Evolutionary conservation across 2,888 invertebrate genomes (phyloP), one percentile per base, ranked within the genome.

Genomic region (Hemistola chrysoprasaria): DNA sequence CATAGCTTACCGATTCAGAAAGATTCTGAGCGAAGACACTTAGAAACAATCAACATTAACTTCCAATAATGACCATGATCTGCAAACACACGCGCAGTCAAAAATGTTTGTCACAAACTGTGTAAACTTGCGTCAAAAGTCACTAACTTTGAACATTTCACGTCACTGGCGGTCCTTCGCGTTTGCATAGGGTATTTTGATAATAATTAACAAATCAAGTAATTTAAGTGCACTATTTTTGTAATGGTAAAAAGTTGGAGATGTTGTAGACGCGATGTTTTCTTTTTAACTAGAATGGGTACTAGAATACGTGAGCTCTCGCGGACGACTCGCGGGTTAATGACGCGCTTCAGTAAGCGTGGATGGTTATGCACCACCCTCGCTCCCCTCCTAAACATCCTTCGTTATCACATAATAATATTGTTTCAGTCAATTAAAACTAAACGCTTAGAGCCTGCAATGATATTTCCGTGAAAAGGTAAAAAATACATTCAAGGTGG

Each of bases 91-190:
- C 9, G 26, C 29, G 36, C 45, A 40, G 38, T 47, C 41, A 40
- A 33, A 28, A 50, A 41, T 59, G 42, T 57, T 44, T 47, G 62
- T 74, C 76, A 78, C 75, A 70, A 72, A 67, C 52, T 49, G 32
- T 53, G 43, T 45, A 67, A 65, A 68, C 70, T 64, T 51, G 58
- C 66, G 66, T 81, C 76, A 82, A 77, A 77, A 67, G 75, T 65
- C 82, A 84, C 83, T 74, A 64, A 65, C 54, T 50, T 54, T 36
- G 66, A 78, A 67, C 84, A 81, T 83, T 68, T 75, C 80, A 79
- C 75, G 68, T 54, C 81, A 83, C 82, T 74, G 51, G 50, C 51
- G 34, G 60, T 71, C 68, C 71, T 65, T 53, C 58, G 56, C 65
- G 65, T 68, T 65, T 65, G 71, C 80, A 83, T 78, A 71, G 53